Conservation (phyloP, 1,140 invertebrate genomes). For the Leucophenga varia region DNA sequence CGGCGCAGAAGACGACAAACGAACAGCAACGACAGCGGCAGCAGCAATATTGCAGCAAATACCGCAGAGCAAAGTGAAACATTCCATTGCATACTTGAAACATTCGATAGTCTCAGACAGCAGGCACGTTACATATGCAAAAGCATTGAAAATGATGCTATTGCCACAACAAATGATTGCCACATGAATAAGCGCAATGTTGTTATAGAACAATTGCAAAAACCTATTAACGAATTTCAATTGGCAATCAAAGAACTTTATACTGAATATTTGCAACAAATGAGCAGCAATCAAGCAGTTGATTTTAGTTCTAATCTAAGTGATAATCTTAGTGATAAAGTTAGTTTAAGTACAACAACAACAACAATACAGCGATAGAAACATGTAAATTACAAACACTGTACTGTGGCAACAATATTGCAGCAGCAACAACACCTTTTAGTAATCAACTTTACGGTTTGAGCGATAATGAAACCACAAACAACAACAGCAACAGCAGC, state of each 20-base stretch:
- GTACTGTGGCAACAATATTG: too few relatives aligned
- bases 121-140: conserved; percentile 29
- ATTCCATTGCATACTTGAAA: conserved; percentile 42
- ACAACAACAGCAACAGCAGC: neutral
- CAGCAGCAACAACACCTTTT: too few relatives aligned
- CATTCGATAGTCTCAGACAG: conserved; percentile 25
- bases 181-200: conserved; percentile 26
- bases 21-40: conserved; percentile 19
- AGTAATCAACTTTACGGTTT: too few relatives aligned
- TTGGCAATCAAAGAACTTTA: conserved; percentile 35
- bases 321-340: conserved; percentile 46
- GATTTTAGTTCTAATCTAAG: conserved; percentile 10
- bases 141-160: conserved; percentile 4
- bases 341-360: conserved; percentile 25
- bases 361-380: too few relatives aligned
- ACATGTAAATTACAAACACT: too few relatives aligned
- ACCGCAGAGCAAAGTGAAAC: conserved; percentile 13
- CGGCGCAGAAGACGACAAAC: too few relatives aligned
- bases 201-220: conserved; percentile 23
- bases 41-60: conserved; percentile 3
- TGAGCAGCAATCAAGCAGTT: too few relatives aligned
- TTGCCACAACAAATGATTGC: conserved; percentile 11
- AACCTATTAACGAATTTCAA: conserved; percentile 44
- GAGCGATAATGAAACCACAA: too few relatives aligned
- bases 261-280: neutral